Evolutionary conservation across 2,113 vertebrate genomes (phyloP).

Genomic region (Orthonyx spaldingii): DNA sequence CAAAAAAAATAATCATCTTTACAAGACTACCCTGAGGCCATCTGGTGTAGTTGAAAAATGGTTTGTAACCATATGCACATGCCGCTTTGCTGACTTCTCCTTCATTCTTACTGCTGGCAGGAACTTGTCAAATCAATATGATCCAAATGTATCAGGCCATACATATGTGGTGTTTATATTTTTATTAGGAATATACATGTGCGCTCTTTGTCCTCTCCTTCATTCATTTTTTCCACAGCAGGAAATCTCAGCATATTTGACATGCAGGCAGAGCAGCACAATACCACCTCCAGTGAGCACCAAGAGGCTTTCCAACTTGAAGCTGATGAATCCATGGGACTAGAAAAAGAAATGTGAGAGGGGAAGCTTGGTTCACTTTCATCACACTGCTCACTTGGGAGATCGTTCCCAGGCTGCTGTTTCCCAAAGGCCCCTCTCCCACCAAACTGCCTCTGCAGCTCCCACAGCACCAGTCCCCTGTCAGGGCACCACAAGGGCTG

Average conservation of each 20-base stretch:
- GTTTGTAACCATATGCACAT: neutral
- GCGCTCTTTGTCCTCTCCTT: neutral
- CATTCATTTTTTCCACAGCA: neutral
- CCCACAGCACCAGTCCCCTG: neutral
- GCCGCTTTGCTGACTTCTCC: neutral
- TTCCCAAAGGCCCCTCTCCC: neutral
- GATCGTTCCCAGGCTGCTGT: neutral
- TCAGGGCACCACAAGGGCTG: rapidly evolving
- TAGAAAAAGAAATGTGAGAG: neutral
- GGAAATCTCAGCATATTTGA: neutral
- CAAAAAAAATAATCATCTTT: neutral
- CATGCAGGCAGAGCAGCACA: neutral
- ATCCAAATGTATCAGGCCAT: neutral
- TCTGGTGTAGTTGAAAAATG: neutral
- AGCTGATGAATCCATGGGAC: neutral
- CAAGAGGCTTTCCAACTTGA: neutral
- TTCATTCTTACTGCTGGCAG: neutral
- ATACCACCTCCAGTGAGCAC: neutral
- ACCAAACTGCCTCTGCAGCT: neutral
- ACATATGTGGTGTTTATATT: neutral
- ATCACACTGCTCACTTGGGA: rapidly evolving
- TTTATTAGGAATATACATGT: neutral
- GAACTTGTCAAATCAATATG: neutral
- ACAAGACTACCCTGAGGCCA: neutral
- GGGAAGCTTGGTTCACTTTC: neutral